Base-by-base conservation (phyloP, 2,888 invertebrate species). In the Lochmaea capreae region DNA sequence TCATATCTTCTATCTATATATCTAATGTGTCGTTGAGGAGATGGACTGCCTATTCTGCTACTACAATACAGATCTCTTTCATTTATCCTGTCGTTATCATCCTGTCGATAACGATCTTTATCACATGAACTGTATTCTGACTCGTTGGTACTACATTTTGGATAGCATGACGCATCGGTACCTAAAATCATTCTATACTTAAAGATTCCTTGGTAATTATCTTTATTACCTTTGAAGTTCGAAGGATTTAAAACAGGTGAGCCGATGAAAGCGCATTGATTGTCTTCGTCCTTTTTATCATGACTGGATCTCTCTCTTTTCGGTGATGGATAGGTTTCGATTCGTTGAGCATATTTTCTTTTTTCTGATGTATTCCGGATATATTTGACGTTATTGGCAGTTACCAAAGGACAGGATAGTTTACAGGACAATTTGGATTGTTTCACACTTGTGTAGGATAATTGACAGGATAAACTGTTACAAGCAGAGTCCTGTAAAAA, bases 211-310 rank as follows among this genome's bases (percentile, higher is more conserved):
- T 8, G 33, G 33, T 8, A 33, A 33, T 33, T 33, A 33, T 33
- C 33, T 8, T 33, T 0, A 33, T 72, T 67, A 73, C 72, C 42
- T 66, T 62, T 61, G 33, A 63, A 65, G 63, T 61, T 66, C 10
- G 65, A 59, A 39, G 62, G 3, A 39, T 72, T 46, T 18, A 77
- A 42, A 10, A 79, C 22, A 1, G 81, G 81, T 0, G 80, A 81
- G n/a, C 81, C 81, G 42, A 80, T 68, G 52, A 80, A 80, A 16
- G 80, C 80, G 57, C 81, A 80, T 59, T 81, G 81, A 67, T 79
- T 79, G 49, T 77, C 63, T 22, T 70, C 68, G 46, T 76, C 76
- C 33, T 67, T 74, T 16, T 59, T 54, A 39, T 74, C 63, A 11
- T 71, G 65, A 18, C 22, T 71, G 3, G 76, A 76, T 14, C 63